Conservation (phyloP, 1,140 invertebrate genomes). For the Zaprionus vittiger region DNA sequence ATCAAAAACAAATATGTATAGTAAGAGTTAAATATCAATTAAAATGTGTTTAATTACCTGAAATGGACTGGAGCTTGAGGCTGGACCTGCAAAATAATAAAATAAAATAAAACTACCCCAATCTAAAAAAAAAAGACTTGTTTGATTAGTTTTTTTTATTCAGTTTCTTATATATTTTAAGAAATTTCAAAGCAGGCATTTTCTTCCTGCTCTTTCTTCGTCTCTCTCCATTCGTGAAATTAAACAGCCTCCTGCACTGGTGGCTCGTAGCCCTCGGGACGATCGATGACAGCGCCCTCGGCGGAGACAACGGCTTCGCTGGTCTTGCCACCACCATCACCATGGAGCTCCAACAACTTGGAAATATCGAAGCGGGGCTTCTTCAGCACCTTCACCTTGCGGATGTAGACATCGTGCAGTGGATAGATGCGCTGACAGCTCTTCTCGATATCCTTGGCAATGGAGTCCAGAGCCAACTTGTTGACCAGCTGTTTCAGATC, state of each 20-base stretch:
- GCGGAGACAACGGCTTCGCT: constrained; percentile 89
- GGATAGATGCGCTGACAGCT: constrained; percentile 98
- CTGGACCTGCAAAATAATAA: not conserved
- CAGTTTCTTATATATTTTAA: constrained; percentile 4
- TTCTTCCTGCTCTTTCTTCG: not conserved
- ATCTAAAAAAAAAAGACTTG: not conserved
- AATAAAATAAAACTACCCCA: not conserved
- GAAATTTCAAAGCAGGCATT: not conserved
- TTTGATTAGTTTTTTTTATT: not conserved
- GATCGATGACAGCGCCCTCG: constrained; percentile 94
- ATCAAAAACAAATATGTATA: not conserved
- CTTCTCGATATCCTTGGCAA: constrained; percentile 99
- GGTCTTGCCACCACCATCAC: constrained; percentile 91
- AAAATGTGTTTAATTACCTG: not conserved
- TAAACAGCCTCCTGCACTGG: constrained; percentile 98
- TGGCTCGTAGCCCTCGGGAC: constrained; percentile 99
- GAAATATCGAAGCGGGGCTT: constrained; percentile 99
- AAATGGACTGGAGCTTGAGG: not conserved
- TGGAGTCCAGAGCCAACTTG: constrained; percentile 98
- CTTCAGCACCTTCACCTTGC: constrained; percentile 99
- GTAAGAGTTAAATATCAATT: not conserved
- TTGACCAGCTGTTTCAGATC: constrained; percentile 98
- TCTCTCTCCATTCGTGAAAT: constrained; percentile 5
- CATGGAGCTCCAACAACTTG: constrained; percentile 98
- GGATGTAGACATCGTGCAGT: constrained; percentile 98